phyloP scores from a whole-genome alignment of 2,113 vertebrate species.

The Vidua macroura region DNA sequence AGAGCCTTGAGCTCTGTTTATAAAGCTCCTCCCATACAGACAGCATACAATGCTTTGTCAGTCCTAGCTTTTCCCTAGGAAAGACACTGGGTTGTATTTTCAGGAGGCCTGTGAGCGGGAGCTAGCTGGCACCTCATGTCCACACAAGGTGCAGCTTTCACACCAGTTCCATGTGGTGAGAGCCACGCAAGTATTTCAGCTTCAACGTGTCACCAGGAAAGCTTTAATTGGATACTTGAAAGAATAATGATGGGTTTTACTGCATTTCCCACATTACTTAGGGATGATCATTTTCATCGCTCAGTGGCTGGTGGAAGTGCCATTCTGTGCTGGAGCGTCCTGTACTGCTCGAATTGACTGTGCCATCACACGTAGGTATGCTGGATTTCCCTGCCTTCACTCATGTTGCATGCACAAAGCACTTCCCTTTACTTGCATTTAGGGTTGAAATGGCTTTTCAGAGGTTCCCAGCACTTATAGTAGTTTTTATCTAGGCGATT shows the following conservation, averaged over 20 bases:
- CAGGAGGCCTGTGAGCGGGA: rapidly evolving
- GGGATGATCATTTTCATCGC: rapidly evolving
- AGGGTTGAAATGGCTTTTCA: constrained; percentile 88
- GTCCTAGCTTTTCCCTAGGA: neutral
- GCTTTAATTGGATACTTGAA: constrained; percentile 5
- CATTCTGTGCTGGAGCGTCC: neutral
- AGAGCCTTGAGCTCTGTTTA: neutral
- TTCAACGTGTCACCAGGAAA: neutral
- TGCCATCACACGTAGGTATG: rapidly evolving
- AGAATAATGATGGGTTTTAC: neutral
- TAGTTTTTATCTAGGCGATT: constrained; percentile 87
- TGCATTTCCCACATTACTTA: neutral
- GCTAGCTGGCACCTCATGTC: neutral
- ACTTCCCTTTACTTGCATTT: constrained; percentile 70
- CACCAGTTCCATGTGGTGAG: neutral
- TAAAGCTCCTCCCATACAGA: neutral
- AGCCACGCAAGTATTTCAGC: neutral
- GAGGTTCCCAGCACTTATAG: constrained; percentile 90
- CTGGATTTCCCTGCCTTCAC: neutral
- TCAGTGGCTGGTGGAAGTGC: neutral
- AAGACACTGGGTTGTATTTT: neutral
- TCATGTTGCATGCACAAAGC: neutral
- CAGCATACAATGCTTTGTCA: neutral
- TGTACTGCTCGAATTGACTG: rapidly evolving
- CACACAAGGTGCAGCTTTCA: neutral